Base-by-base conservation (phyloP, 2,113 vertebrate species). In the Rhea pennata region DNA sequence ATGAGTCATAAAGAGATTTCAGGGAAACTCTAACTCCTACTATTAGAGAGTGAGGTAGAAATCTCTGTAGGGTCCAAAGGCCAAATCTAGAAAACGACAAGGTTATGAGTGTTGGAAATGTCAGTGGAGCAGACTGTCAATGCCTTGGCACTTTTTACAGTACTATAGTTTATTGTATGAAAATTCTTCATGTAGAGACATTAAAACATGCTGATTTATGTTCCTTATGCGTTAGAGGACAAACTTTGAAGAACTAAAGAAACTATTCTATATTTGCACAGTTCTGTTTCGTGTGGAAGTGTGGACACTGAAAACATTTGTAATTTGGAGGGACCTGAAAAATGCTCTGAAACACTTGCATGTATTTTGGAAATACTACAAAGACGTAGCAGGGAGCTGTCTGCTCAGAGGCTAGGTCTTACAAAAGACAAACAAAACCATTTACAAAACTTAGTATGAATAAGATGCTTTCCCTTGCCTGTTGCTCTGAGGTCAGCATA, bases 1-100 rank as follows among this genome's bases (percentile, higher is more conserved):
- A 53, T 83, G 67, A 94, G 59, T 85, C 70, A 54, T 66, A 87
- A 94, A 82, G 80, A 92, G 95, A 94, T 87, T 83, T 94, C 79
- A 93, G 84, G 48, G 72, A 93, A 92, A 91, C 82, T 96, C 87
- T 80, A 76, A 44, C 62, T 88, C 46, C 44, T 90, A 21, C 75
- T 61, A 14, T 90, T 92, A 89, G 51, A 62, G 42, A 74, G 39
- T 26, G 39, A 91, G 75, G 51, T 22, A 76, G 73, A 93, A 93
- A 54, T 9, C 56, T 86, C 33, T 42, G 16, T 54, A 94, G 65
- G 29, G 7, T 69, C 39, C 26, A 42, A 62, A 84, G 13, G 12
- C 31, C 77, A 56, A 97, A 93, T 87, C 23, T 42, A 90, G 67
- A 89, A 92, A 81, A 66, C 15, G 64, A 27, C 9, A 88, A 67